Evolutionary conservation across 2,797 vertebrate species (phyloP).

Genomic region (Kryptopterus vitreolus): DNA sequence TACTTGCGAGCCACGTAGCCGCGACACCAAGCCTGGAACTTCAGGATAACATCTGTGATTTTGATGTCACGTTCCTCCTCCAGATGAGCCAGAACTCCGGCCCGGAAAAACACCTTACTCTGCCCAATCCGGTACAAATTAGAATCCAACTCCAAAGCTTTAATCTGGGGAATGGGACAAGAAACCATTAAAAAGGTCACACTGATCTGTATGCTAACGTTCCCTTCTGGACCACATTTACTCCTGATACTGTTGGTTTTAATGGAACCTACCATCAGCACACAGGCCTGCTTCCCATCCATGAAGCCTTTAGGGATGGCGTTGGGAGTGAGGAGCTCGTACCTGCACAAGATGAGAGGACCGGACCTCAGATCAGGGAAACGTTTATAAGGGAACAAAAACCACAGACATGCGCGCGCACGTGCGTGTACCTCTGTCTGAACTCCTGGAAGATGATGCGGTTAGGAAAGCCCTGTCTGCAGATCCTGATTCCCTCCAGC

Average conservation of each 20-base stretch:
- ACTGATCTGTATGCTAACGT: too few relatives aligned
- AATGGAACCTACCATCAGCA: constrained; percentile 78
- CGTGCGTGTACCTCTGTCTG: constrained; percentile 75
- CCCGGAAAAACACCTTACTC: constrained; percentile 87
- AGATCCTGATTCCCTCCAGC: constrained; percentile 85
- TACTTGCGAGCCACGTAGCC: constrained; percentile 85
- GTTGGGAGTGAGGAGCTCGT: constrained; percentile 85
- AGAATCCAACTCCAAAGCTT: constrained; percentile 82
- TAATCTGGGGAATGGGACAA: constrained; percentile 70
- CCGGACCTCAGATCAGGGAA: too few relatives aligned
- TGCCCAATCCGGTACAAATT: constrained; percentile 85
- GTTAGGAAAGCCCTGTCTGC: constrained; percentile 86
- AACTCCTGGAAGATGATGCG: constrained; percentile 88
- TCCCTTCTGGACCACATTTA: neutral
- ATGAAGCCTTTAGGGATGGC: constrained; percentile 88
- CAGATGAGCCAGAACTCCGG: constrained; percentile 84
- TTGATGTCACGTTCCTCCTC: constrained; percentile 86
- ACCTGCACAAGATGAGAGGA: constrained; percentile 68
- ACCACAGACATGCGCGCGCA: neutral
- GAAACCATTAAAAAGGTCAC: too few relatives aligned
- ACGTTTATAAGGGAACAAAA: too few relatives aligned
- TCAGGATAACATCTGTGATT: constrained; percentile 86
- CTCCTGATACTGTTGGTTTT: too few relatives aligned
- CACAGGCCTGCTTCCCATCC: constrained; percentile 88
- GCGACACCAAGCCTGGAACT: constrained; percentile 85